A percentile compares a stretch with the other conserved stretches of the same genome.
Evolutionary conservation across 2,888 invertebrate species (phyloP).

Genomic region (Operophtera brumata): DNA sequence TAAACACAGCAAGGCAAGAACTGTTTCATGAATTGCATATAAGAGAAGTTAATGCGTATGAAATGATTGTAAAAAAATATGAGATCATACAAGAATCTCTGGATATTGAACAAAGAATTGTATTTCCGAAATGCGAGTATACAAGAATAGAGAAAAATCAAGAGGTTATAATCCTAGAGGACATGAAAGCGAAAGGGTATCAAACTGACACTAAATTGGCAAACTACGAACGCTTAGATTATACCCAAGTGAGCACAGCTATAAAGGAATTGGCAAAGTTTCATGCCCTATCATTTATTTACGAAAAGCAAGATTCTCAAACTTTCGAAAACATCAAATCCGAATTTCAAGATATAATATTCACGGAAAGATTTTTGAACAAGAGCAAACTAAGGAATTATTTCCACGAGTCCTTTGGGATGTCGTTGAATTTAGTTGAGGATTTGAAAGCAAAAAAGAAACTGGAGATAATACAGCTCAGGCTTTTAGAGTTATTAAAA

Average conservation of each 20-base stretch:
- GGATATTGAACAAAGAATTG: slow-evolving; percentile 40
- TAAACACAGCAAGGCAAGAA: slow-evolving; percentile 62
- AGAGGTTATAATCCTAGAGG: slow-evolving; percentile 65
- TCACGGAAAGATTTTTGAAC: slow-evolving; percentile 56
- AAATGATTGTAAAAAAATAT: slow-evolving; percentile 51
- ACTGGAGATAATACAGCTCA: slow-evolving; percentile 44
- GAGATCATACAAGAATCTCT: slow-evolving; percentile 48
- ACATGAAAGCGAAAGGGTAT: slow-evolving; percentile 55
- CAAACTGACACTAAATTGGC: slow-evolving; percentile 47
- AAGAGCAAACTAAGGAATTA: slow-evolving; percentile 61
- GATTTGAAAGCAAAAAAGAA: slow-evolving; percentile 49
- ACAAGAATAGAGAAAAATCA: slow-evolving; percentile 49
- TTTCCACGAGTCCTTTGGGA: slow-evolving; percentile 60
- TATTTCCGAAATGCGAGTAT: slow-evolving; percentile 55
- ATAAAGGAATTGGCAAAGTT: slow-evolving; percentile 63
- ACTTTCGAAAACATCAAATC: slow-evolving; percentile 41
- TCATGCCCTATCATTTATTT: slow-evolving; percentile 61
- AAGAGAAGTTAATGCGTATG: slow-evolving; percentile 62
- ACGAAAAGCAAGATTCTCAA: slow-evolving; percentile 42
- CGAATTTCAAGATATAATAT: slow-evolving; percentile 59
- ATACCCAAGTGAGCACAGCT: slow-evolving; percentile 46
- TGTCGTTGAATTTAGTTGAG: slow-evolving; percentile 51
- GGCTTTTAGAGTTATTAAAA: slow-evolving; percentile 54
- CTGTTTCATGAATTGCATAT: slow-evolving; percentile 64
- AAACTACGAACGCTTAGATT: slow-evolving; percentile 49